Evolutionary conservation across 2,888 invertebrate species (phyloP).

Genomic region (Chouioia cunea): DNA sequence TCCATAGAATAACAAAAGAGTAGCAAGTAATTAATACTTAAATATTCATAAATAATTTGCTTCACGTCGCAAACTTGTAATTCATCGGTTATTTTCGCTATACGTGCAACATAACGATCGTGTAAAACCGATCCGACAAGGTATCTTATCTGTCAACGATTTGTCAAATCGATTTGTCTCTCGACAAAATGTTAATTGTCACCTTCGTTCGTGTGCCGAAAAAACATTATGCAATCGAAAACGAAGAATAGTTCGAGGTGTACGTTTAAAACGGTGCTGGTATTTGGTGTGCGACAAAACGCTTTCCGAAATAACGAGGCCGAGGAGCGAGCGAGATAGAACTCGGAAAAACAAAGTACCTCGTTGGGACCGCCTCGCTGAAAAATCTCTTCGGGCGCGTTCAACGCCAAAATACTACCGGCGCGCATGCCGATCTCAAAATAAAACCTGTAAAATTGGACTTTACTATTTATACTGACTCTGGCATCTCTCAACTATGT

Average conservation of each 20-base stretch:
- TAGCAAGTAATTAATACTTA: no score
- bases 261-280: constrained; percentile 38
- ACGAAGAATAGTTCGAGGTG: constrained; percentile 1
- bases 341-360: constrained; percentile 30
- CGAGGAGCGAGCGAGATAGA: background rate
- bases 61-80: no score
- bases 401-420: constrained; percentile 28
- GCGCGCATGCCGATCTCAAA: constrained; percentile 28
- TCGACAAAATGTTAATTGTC: no score
- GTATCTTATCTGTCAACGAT: no score
- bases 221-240: constrained; percentile 30
- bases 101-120: background rate
- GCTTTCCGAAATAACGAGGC: constrained; percentile 42
- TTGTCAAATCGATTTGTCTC: no score
- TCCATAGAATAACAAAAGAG: no score
- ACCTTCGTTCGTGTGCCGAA: no score
- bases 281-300: constrained; percentile 30
- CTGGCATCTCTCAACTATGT: no score
- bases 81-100: no score
- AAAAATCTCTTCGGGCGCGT: constrained; percentile 17
- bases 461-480: background rate
- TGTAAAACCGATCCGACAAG: background rate
- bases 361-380: no score
- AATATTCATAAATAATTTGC: no score
- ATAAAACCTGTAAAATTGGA: constrained; percentile 14